Evolutionary conservation across 2,113 vertebrate genomes (phyloP).

Genomic region (Toxostoma redivivum): DNA sequence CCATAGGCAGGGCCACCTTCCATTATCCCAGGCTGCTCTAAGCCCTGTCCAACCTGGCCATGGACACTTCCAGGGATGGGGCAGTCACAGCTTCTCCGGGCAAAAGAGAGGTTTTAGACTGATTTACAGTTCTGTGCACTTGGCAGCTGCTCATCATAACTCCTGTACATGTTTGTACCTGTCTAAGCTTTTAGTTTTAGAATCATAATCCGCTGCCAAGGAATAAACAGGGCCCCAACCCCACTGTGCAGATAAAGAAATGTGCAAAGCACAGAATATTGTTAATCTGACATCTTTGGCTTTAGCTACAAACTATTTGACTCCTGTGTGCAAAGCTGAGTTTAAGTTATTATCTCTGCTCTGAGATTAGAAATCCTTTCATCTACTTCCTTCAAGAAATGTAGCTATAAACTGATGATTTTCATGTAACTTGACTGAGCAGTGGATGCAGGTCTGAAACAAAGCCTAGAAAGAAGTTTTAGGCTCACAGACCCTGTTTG

Average conservation of each 20-base stretch:
- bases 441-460: not conserved
- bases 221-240: not conserved
- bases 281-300: constrained; percentile 13
- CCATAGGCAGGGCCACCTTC: not conserved
- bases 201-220: not conserved
- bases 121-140: not conserved
- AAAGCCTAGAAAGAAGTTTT: not conserved
- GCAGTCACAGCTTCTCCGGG: not conserved
- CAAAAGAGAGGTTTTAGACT: not conserved
- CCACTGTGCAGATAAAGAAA: not conserved
- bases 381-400: not conserved
- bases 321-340: not conserved
- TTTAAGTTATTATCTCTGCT: not conserved
- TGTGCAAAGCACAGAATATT: not conserved
- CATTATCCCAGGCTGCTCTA: not conserved
- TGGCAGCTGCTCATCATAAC: not conserved
- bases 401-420: not conserved
- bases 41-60: fast-evolving
- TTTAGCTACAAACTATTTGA: not conserved
- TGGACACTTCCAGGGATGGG: not conserved
- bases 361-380: not conserved
- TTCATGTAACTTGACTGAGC: not conserved
- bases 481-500: not conserved
- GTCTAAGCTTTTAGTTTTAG: not conserved
- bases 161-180: not conserved